Evolutionary conservation across 92 coral and sea anemone genomes (phyloP), one percentile per base, ranked within the genome.

Genomic region (Epizoanthus scotinus): DNA sequence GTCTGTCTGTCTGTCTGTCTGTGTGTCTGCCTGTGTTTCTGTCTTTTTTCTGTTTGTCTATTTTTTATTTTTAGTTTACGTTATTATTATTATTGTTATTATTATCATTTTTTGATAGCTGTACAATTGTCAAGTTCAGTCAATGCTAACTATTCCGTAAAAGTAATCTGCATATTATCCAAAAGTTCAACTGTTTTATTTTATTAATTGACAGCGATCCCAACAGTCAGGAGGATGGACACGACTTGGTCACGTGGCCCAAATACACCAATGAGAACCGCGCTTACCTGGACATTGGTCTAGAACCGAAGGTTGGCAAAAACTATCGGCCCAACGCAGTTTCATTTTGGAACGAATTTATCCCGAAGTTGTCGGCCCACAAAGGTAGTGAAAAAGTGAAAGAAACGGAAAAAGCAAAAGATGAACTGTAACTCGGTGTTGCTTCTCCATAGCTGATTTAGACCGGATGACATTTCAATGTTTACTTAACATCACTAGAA

Each of bases 211-310:
- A 47, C 63, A 79, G 83, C 63, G 24, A 63, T 44, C 83, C 83
- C 24, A 79, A 79, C 56, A 49, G 50, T 14, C 25, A 8, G 12
- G 73, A 79, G 29, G 62, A 36, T 50, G 73, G 54, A 12, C 63
- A 80, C 15, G 58, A 58, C 49, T 36, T 75, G 57, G 84, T 85
- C 66, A 28, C 72, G 55, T 85, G 88, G 88, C 85, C 88, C 52
- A 84, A 61, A 58, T 85, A 78, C 73, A 79, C 88, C 14, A 63
- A 73, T 26, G 80, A 70, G 36, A 49, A 67, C 26, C 44, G 50
- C 7, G 72, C 49, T 12, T 85, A 79, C 42, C 85, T 85, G 47
- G 79, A 40, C 13, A 62, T 85, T 26, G 79, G 47, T 58, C 15
- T 79, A 57, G 84, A 59, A 8, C 58, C 53, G 60, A 84, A 69